phyloP scores from a whole-genome alignment of 2,113 vertebrate genomes.

The Crotalus helleri region DNA sequence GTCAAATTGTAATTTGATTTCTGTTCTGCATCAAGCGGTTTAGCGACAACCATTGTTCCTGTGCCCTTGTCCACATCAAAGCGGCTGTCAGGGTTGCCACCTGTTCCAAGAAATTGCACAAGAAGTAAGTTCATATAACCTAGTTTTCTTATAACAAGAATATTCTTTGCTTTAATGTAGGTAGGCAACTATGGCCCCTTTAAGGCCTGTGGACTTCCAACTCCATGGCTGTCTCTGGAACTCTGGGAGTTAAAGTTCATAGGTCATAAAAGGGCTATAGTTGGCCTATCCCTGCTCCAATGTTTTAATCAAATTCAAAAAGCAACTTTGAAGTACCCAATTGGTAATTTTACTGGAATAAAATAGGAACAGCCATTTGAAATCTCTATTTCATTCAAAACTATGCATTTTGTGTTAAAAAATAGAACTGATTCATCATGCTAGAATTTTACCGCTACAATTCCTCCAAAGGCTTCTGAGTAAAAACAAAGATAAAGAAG shows the following conservation, averaged over 20 bases:
- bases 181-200: background rate
- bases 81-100: constrained; percentile 95
- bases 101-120: constrained; percentile 71
- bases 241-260: background rate
- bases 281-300: constrained; percentile 1
- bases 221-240: background rate
- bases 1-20: constrained; percentile 97
- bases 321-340: constrained; percentile 22
- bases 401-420: background rate
- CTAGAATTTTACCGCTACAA: background rate
- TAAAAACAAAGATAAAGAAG: background rate
- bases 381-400: background rate
- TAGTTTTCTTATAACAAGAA: background rate
- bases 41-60: constrained; percentile 90
- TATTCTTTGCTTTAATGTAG: constrained; percentile 26
- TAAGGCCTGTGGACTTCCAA: background rate
- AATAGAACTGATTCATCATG: background rate
- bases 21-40: constrained; percentile 90
- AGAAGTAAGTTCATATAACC: constrained; percentile 59
- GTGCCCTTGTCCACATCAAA: constrained; percentile 97
- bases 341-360: background rate
- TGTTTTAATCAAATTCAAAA: constrained; percentile 39
- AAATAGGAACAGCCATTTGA: background rate
- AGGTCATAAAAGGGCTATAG: background rate
- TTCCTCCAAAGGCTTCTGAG: background rate